Evolutionary conservation across 2,888 invertebrate species (phyloP).

Genomic region (Cephus sareptanus): DNA sequence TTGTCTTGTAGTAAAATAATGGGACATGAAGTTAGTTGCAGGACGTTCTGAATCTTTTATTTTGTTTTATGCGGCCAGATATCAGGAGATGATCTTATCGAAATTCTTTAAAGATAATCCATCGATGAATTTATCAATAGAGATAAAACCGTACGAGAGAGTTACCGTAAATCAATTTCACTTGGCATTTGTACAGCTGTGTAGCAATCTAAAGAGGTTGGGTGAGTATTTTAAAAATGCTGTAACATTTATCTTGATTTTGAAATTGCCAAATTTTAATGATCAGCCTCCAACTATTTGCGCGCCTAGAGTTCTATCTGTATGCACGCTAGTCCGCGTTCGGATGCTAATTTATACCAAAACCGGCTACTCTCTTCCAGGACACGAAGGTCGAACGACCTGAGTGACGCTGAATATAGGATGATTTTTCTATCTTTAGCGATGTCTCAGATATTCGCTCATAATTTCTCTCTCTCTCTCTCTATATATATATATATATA

Average conservation of each 20-base stretch:
- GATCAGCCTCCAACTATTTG: not conserved
- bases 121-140: not conserved
- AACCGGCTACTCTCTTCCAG: not conserved
- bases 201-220: not conserved
- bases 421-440: not conserved
- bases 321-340: not conserved
- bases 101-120: not conserved
- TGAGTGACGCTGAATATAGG: not conserved
- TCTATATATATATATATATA: too few species aligned
- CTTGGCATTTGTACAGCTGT: not conserved
- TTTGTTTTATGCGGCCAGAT: not conserved
- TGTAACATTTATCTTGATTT: not conserved
- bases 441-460: not conserved
- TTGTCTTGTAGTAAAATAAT: not conserved
- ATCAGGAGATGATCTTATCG: not conserved
- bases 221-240: not conserved
- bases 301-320: not conserved
- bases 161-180: not conserved
- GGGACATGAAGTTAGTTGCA: not conserved
- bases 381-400: not conserved
- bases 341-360: not conserved
- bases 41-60: not conserved
- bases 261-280: not conserved
- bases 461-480: not conserved
- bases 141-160: not conserved